These are phyloP conservation scores for Pyrocephalus nanus DNA, from an alignment of 2,797 vertebrate species.

Conservation along the genomic window DNA sequence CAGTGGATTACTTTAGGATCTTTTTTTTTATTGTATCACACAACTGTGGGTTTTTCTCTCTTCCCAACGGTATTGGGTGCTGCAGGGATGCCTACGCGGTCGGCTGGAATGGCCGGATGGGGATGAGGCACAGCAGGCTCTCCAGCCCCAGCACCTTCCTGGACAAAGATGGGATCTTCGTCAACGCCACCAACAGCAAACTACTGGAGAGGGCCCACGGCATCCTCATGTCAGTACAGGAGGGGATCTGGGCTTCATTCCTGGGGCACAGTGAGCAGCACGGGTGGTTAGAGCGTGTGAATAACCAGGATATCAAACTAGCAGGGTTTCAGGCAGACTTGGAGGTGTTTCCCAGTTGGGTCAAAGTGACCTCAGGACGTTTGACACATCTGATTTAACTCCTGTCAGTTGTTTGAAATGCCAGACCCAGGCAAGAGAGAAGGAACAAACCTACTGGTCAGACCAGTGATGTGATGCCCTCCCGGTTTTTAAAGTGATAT, in stretches of 20 bases:
- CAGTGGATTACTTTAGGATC: neutral
- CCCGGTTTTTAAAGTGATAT: neutral
- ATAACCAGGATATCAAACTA: neutral
- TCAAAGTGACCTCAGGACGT: neutral
- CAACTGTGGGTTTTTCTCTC: neutral
- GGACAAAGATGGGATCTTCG: slow-evolving; percentile 92
- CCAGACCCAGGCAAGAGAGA: neutral
- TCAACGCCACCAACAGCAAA: slow-evolving; percentile 90
- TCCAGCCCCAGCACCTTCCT: slow-evolving; percentile 75
- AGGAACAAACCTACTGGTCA: neutral
- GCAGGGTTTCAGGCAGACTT: neutral
- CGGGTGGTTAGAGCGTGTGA: neutral
- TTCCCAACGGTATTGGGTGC: neutral
- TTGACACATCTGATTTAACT: neutral
- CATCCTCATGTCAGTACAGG: slow-evolving; percentile 93
- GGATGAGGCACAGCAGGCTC: slow-evolving; percentile 78
- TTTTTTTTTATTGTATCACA: neutral
- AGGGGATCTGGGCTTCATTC: neutral
- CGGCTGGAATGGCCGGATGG: slow-evolving; percentile 84
- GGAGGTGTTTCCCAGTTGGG: neutral
- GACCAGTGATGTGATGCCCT: neutral
- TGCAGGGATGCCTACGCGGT: slow-evolving; percentile 77
- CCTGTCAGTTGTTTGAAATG: neutral
- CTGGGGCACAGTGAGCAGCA: neutral
- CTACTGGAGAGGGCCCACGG: slow-evolving; percentile 95